Conservation (phyloP, 2,113 vertebrate species). For the Ptychochromis oligacanthus region DNA sequence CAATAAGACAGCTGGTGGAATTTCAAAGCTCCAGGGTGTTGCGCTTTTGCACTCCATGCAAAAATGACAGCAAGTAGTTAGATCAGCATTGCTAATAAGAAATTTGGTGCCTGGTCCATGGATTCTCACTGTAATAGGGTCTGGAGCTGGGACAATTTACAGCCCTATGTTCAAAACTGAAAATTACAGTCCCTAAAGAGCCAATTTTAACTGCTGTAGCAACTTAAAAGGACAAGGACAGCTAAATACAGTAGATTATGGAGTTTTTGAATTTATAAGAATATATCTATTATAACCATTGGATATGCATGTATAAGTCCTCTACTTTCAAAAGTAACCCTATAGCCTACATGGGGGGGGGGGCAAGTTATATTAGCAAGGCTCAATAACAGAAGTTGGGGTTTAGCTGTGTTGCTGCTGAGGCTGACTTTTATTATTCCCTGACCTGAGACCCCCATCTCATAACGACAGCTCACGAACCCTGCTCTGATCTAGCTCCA, state of each 20-base stretch:
- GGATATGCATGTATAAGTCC: neutral
- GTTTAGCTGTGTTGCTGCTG: slow-evolving; percentile 34
- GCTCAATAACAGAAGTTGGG: neutral
- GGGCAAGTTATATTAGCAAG: neutral
- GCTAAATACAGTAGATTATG: neutral
- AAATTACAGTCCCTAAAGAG: neutral
- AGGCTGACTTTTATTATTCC: slow-evolving; percentile 60
- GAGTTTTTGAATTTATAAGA: neutral
- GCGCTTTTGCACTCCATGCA: neutral
- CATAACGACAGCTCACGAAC: slow-evolving; percentile 61
- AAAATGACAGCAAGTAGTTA: neutral
- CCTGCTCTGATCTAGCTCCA: slow-evolving; percentile 71
- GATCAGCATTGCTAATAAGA: neutral
- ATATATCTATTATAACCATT: neutral
- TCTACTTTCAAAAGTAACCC: neutral
- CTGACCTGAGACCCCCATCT: slow-evolving; percentile 63
- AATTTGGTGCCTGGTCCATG: neutral
- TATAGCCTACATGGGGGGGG: neutral
- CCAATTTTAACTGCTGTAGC: neutral
- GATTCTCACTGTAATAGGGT: neutral
- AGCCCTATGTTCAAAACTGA: neutral
- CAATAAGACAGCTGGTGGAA: neutral
- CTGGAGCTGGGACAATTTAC: slow-evolving; percentile 8
- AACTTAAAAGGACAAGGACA: neutral
- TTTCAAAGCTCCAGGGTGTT: neutral